These are phyloP conservation scores for Trissonchulus latispiculum DNA, from an alignment of 2,888 invertebrate genomes.

Conservation along the genomic window DNA sequence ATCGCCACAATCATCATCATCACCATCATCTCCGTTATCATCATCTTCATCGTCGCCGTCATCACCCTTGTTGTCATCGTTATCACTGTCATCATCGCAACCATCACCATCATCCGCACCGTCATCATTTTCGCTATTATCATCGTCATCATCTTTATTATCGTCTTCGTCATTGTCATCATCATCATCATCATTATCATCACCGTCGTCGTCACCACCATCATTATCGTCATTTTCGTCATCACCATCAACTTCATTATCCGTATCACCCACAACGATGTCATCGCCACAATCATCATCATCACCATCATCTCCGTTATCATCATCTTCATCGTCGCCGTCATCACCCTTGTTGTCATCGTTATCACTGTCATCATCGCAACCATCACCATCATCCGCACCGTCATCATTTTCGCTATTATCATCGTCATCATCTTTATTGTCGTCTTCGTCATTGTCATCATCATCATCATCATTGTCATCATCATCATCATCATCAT, in stretches of 20 bases:
- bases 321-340: too few species aligned
- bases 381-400: not conserved
- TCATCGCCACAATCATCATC: too few species aligned
- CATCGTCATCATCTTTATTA: constrained; percentile 24
- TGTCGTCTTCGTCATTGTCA: constrained; percentile 21
- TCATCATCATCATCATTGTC: constrained; percentile 24
- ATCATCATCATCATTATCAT: constrained; percentile 25
- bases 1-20: too few species aligned
- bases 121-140: too few species aligned
- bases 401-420: too few species aligned
- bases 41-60: too few species aligned
- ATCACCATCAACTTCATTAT: not conserved
- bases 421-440: constrained; percentile 21
- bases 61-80: too few species aligned
- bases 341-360: too few species aligned
- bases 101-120: constrained; percentile 26
- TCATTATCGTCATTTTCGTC: too few species aligned
- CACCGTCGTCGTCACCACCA: constrained; percentile 22
- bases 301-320: too few species aligned
- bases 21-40: too few species aligned
- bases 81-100: constrained; percentile 23
- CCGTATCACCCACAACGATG: too few species aligned
- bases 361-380: constrained; percentile 24
- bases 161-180: constrained; percentile 25
- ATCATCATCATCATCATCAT: constrained; percentile 26